Conservation (phyloP, 1,140 invertebrate species). For the Tetramorium simillimum region DNA sequence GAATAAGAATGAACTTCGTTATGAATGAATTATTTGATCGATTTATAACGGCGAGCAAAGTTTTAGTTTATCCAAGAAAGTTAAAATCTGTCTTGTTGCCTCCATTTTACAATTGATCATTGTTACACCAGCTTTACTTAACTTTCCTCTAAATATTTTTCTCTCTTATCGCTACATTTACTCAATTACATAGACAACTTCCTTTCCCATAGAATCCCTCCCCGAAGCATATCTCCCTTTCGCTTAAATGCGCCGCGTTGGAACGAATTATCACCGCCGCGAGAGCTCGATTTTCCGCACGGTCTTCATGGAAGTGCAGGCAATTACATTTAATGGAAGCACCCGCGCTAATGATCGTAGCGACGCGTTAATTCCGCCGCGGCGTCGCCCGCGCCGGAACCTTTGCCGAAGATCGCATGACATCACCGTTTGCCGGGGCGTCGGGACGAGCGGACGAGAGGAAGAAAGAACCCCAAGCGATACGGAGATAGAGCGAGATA, state of each 20-base stretch:
- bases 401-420: constrained; percentile 62
- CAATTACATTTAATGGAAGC: constrained; percentile 31
- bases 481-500: background rate
- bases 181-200: background rate
- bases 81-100: background rate
- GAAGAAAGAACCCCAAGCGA: background rate
- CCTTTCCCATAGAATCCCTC: background rate
- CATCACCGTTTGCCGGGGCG: constrained; percentile 63
- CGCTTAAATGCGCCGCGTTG: background rate
- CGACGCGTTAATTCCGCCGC: constrained; percentile 52
- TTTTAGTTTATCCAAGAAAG: background rate
- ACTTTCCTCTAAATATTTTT: background rate
- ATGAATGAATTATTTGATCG: background rate
- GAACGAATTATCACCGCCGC: background rate
- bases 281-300: constrained; percentile 35
- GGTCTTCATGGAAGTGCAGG: constrained; percentile 11
- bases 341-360: constrained; percentile 20
- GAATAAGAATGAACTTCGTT: background rate
- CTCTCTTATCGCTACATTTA: background rate
- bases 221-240: background rate
- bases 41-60: background rate
- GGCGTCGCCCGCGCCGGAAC: constrained; percentile 15
- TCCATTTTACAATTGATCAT: background rate
- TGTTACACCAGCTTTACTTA: background rate
- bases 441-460: background rate